A percentile compares a stretch with the other conserved stretches of the same genome.
phyloP scores from a whole-genome alignment of 2,113 vertebrate genomes.

The Vicugna pacos region DNA sequence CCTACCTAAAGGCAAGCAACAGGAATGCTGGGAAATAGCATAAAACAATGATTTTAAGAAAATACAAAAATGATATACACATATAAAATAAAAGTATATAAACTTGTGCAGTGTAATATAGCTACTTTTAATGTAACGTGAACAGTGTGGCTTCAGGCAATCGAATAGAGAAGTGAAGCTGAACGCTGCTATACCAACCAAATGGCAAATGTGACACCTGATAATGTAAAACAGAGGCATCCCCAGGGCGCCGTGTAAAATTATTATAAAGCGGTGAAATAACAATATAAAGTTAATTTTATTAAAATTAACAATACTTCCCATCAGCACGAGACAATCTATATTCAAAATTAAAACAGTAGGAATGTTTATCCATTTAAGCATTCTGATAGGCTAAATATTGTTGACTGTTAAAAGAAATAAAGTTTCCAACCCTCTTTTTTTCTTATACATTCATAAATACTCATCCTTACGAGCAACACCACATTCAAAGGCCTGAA shows the following conservation, averaged over 20 bases:
- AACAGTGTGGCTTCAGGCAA: slow-evolving; percentile 83
- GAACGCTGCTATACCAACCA: slow-evolving; percentile 73
- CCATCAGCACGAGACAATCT: slow-evolving; percentile 83
- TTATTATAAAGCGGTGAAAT: slow-evolving; percentile 85
- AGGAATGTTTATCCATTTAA: slow-evolving; percentile 49
- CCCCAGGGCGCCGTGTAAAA: slow-evolving; percentile 84
- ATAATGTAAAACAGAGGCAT: slow-evolving; percentile 78
- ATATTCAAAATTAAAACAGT: slow-evolving; percentile 77
- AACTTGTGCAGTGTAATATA: slow-evolving; percentile 77
- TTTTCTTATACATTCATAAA: slow-evolving; percentile 7
- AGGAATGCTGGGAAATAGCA: slow-evolving; percentile 73
- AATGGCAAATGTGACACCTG: slow-evolving; percentile 81
- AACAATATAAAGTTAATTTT: slow-evolving; percentile 86
- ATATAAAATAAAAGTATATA: slow-evolving; percentile 81
- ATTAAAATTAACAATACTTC: slow-evolving; percentile 85
- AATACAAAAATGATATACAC: slow-evolving; percentile 81
- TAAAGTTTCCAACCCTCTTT: slow-evolving; percentile 51
- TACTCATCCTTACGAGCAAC: neutral
- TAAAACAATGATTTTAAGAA: slow-evolving; percentile 79
- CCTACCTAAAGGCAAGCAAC: slow-evolving; percentile 82
- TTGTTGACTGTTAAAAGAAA: slow-evolving; percentile 61
- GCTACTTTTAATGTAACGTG: slow-evolving; percentile 66
- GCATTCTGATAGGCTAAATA: slow-evolving; percentile 61
- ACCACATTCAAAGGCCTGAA: slow-evolving; percentile 60
- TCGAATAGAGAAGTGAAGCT: slow-evolving; percentile 79